Evolutionary conservation across 2,797 vertebrate species (phyloP), one percentile per base, ranked within the genome.

Genomic region (Menidia menidia): DNA sequence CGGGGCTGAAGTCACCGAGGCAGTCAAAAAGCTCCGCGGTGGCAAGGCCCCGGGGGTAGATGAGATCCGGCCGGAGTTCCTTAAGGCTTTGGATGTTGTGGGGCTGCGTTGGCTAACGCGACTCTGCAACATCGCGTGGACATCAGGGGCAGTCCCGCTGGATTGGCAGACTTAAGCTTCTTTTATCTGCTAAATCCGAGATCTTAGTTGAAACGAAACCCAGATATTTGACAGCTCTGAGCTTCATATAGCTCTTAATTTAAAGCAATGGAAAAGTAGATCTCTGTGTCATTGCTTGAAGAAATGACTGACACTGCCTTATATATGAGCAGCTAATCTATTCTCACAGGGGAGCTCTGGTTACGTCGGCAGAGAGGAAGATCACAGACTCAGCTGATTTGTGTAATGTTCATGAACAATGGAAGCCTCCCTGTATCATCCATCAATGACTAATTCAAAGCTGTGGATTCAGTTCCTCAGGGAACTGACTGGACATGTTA

Each of bases 361-460:
- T 85, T 75, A 84, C 75, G 64, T 67, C 68, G 78, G 74, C 69
- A 39, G 68, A n/a, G n/a, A n/a, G n/a, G n/a, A n/a, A 60, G 55
- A 67, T 64, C 7, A 30, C 76, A 68, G 69, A 80, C 70, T 73
- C 53, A 16, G 78, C 60, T 84, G 80, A 90, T 89, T 88, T 89
- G 69, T 64, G 78, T 76, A 83, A 80, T 78, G 75, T 85, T 80
- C 31, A 25, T 64, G 59, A 84, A 87, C 83, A 87, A 87, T 83
- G 66, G 68, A 18, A 31, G 63, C 71, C 79, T 74, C 67, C 31
- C 73, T 57, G 64, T 75, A 78, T 87, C 80, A 89, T 89, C 85
- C 50, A 32, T 84, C 81, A 87, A 50, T 86, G 88, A 83, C 52
- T 87, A 79, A 89, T 33, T 45, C 69, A 67, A 18, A n/a, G 59